phyloP scores from a whole-genome alignment of 2,113 vertebrate genomes.

The Podilymbus podiceps region DNA sequence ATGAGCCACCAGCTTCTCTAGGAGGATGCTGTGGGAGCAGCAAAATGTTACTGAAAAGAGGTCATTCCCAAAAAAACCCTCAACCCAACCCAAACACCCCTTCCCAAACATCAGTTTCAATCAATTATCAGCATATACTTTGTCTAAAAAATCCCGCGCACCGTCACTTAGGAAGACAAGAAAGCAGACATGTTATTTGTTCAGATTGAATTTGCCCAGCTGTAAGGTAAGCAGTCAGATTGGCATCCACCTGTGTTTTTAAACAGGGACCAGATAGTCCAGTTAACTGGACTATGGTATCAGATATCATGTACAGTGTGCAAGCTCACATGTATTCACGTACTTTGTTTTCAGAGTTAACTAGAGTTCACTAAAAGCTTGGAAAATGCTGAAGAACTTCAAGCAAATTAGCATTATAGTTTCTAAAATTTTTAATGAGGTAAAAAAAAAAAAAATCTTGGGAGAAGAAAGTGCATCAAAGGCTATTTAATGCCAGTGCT shows the following conservation, averaged over 20 bases:
- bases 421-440: not conserved
- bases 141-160: not conserved
- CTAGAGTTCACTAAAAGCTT: not conserved
- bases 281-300: not conserved
- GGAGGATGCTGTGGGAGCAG: no score
- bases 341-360: not conserved
- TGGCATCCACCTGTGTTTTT: not conserved
- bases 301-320: not conserved
- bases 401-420: not conserved
- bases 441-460: not conserved
- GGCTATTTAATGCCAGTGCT: not conserved
- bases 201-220: not conserved
- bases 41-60: not conserved
- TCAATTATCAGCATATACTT: not conserved
- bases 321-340: not conserved
- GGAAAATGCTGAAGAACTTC: not conserved
- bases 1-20: no score
- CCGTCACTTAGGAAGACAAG: not conserved
- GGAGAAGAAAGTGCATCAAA: not conserved
- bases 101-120: not conserved
- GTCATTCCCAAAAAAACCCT: not conserved
- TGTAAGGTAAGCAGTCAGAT: not conserved
- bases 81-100: accelerated
- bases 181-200: not conserved
- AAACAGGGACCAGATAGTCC: not conserved